A percentile compares a stretch with the other conserved stretches of the same genome.
Evolutionary conservation across 1,140 invertebrate species (phyloP).

Genomic region (Leptoteleia sp.): DNA sequence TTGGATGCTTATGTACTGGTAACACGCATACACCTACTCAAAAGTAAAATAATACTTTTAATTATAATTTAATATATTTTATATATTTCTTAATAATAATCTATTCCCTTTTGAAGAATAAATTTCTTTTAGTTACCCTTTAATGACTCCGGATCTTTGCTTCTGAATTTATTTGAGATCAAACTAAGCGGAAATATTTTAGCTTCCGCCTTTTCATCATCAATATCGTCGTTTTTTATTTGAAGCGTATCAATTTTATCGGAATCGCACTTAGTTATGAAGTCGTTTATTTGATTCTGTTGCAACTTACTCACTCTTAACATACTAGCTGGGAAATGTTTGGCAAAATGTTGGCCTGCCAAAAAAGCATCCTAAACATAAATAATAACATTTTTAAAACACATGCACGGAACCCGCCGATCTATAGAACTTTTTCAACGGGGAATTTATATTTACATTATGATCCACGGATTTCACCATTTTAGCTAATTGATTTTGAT

Average conservation of each 20-base stretch:
- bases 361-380: conserved; percentile 85
- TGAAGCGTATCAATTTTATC: conserved; percentile 37
- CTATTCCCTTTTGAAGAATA: too few relatives aligned
- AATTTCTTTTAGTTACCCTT: conserved; percentile 73
- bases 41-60: conserved; percentile 6
- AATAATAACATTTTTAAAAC: conserved; percentile 1
- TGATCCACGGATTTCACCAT: conserved; percentile 86
- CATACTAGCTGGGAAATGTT: conserved; percentile 85
- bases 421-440: too few relatives aligned
- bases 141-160: conserved; percentile 67
- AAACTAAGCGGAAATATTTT: conserved; percentile 77
- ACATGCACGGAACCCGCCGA: too few relatives aligned
- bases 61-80: too few relatives aligned
- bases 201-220: conserved; percentile 75
- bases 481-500: conserved; percentile 91
- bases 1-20: conserved; percentile 72
- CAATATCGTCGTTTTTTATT: conserved; percentile 51
- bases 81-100: too few relatives aligned
- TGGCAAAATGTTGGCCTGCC: conserved; percentile 91
- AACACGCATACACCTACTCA: conserved; percentile 74
- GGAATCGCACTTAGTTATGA: conserved; percentile 14
- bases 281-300: conserved; percentile 65
- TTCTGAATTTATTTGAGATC: conserved; percentile 75
- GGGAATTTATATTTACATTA: conserved; percentile 80
- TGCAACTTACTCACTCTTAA: conserved; percentile 71